Base-by-base conservation (phyloP, 2,797 vertebrate species). In the Tachyglossus aculeatus region DNA sequence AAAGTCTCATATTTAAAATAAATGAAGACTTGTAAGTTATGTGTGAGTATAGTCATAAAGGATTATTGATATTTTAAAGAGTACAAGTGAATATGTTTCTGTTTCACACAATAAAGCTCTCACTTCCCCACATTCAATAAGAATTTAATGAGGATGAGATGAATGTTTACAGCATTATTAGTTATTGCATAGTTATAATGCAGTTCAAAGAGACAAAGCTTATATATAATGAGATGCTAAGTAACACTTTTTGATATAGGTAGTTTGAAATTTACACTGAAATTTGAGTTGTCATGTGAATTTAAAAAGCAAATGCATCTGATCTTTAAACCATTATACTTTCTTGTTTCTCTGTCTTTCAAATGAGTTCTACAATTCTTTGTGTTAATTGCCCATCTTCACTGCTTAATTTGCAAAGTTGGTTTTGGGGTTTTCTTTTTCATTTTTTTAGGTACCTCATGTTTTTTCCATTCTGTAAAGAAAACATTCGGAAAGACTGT, bases 341-440 rank as follows among this genome's bases (percentile, higher is more conserved):
- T 57, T 34, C 8, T n/a, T 37, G 21, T 16, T 27, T 33, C 57
- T 71, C 74, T 67, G 27, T 72, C 74, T 57, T 63, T 32, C 16
- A 70, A 77, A 64, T 58, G 5, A 21, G 40, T 12, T 22, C 34
- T 54, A 9, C 9, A 15, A 62, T 75, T 77, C 65, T 74, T 5
- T 71, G 19, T 39, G 55, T 50, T 53, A 54, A 40, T 53, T 73
- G 8, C 16, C 74, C 37, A 39, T 67, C 19, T 25, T 70, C 61
- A 59, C 25, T 77, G 22, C 43, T 62, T 53, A 62, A 60, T 37
- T 65, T 54, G 44, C 75, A 77, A 77, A 74, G 59, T 19, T 57
- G 50, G n/a, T n/a, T n/a, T n/a, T n/a, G n/a, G n/a, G 38, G 48
- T 70, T 18, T 13, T 3, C 14, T 44, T 51, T 21, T 21, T 12